These are phyloP conservation scores for Microcebus lehilahytsara DNA, from an alignment of 2,113 vertebrate species.

Conservation along the genomic window DNA sequence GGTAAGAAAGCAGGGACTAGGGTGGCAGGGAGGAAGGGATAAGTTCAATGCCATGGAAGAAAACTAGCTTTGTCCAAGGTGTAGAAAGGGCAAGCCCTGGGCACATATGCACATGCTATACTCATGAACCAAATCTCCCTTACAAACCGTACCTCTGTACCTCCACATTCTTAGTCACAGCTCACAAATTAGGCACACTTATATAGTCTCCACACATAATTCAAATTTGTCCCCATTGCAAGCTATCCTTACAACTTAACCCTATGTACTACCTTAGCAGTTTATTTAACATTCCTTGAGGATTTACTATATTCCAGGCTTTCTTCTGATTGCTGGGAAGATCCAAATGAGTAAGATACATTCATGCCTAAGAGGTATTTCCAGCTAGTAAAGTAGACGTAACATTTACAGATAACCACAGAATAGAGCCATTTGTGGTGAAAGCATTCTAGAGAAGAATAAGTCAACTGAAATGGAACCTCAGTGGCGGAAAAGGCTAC, in stretches of 20 bases:
- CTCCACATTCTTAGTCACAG: background rate
- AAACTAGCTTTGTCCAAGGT: background rate
- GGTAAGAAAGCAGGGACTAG: slow-evolving; percentile 82
- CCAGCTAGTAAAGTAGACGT: background rate
- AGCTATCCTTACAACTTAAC: background rate
- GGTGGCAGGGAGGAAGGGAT: background rate
- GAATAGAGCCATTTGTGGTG: background rate
- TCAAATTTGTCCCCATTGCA: background rate
- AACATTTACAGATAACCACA: background rate
- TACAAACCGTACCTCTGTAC: background rate
- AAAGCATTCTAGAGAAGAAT: background rate
- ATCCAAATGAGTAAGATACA: background rate
- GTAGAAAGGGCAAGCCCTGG: background rate
- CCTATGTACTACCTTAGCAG: background rate
- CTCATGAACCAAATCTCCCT: background rate
- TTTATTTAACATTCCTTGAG: background rate
- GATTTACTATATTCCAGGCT: background rate
- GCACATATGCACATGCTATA: background rate
- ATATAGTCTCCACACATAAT: background rate
- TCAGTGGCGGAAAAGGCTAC: background rate
- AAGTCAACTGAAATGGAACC: background rate
- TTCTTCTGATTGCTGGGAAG: background rate
- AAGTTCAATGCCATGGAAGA: background rate
- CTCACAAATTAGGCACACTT: background rate
- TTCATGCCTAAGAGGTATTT: background rate